phyloP scores from a whole-genome alignment of 1,140 invertebrate genomes.

The Pachyrhynchus sulphureomaculatus region DNA sequence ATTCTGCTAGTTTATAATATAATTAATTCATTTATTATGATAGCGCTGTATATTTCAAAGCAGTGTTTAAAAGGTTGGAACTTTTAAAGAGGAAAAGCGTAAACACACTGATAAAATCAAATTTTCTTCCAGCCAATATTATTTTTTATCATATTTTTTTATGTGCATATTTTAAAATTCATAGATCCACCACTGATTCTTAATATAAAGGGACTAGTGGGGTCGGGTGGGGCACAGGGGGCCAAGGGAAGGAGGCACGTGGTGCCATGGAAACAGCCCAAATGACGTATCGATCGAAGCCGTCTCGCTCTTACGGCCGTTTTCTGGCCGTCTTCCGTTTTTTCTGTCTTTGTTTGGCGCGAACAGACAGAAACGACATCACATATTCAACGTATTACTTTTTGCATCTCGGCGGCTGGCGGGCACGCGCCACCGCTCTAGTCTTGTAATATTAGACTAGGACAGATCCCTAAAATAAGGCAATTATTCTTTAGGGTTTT shows the following conservation, averaged over 20 bases:
- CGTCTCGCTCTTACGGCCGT: constrained; percentile 40
- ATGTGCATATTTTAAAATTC: constrained; percentile 25
- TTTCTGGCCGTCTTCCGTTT: constrained; percentile 25
- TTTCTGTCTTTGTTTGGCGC: constrained; percentile 29
- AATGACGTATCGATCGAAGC: constrained; percentile 47
- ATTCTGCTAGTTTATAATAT: too few species aligned
- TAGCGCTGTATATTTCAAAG: too few species aligned
- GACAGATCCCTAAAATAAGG: too few species aligned
- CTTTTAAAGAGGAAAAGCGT: too few species aligned
- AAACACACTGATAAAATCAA: too few species aligned
- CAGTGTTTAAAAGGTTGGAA: too few species aligned
- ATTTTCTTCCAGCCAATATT: too few species aligned
- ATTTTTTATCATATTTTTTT: too few species aligned
- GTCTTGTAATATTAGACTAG: constrained; percentile 16
- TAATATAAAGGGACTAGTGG: constrained; percentile 46
- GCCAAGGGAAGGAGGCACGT: constrained; percentile 43
- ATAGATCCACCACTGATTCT: constrained; percentile 39
- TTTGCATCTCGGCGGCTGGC: constrained; percentile 37
- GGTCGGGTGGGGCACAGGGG: constrained; percentile 18
- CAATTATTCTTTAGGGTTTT: too few species aligned
- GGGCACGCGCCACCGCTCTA: constrained; percentile 23
- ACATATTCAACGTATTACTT: constrained; percentile 54
- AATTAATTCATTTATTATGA: too few species aligned
- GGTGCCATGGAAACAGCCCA: constrained; percentile 50
- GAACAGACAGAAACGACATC: constrained; percentile 43